A percentile compares a stretch with the other conserved stretches of the same genome.
These are phyloP conservation scores for Osmoderma eremita DNA, from an alignment of 2,888 invertebrate species.

Conservation along the genomic window DNA sequence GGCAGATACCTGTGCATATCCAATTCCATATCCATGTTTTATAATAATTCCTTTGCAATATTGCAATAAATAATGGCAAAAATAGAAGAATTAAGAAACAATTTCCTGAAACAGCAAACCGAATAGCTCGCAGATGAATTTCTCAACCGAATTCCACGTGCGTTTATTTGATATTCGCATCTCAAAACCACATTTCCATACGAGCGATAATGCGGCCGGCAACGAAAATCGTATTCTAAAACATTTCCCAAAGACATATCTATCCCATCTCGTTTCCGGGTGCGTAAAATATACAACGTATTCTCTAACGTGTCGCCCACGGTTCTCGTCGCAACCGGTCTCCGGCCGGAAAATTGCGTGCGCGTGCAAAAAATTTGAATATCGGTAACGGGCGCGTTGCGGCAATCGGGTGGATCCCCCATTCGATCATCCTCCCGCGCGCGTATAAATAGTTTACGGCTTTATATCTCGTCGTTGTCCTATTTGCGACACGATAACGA, in stretches of 20 bases:
- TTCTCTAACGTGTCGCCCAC: neutral
- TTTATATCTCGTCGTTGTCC: neutral
- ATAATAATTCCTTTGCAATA: too few species aligned
- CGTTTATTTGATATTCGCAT: too few species aligned
- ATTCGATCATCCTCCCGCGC: slow-evolving; percentile 6
- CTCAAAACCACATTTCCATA: too few species aligned
- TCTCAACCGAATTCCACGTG: neutral
- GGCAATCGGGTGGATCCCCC: slow-evolving; percentile 16
- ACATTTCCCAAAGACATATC: neutral
- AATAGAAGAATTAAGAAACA: neutral
- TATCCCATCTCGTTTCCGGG: neutral
- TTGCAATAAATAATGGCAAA: too few species aligned
- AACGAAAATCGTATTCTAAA: too few species aligned
- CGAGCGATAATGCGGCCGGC: too few species aligned
- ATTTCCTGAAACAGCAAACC: neutral
- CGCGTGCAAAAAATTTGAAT: slow-evolving; percentile 32
- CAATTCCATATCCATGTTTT: too few species aligned
- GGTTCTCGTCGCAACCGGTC: slow-evolving; percentile 10
- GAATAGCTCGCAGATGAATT: neutral
- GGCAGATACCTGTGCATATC: too few species aligned
- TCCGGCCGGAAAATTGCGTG: slow-evolving; percentile 27
- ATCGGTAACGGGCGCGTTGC: slow-evolving; percentile 18
- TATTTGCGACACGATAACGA: slow-evolving; percentile 1
- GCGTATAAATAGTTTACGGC: slow-evolving; percentile 22
- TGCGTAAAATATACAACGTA: neutral